Percentiles rank a stretch among this genome's conserved stretches.
These are phyloP conservation scores for Hypotaenidia okinawae DNA, from an alignment of 2,797 vertebrate genomes.

Conservation along the genomic window DNA sequence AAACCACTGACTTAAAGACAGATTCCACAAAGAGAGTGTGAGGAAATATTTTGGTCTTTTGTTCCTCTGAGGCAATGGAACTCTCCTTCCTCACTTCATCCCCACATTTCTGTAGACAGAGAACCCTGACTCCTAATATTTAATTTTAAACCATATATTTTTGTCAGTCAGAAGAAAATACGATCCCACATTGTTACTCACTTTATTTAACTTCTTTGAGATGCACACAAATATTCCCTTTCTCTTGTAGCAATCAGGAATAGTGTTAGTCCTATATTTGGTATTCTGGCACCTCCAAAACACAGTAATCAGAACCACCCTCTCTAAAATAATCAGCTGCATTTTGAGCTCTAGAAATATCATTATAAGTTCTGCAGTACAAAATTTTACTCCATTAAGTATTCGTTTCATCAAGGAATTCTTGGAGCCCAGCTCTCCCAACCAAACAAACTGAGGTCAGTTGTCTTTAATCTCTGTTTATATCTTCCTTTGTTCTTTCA, in stretches of 20 bases:
- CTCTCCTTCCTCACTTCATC: not conserved
- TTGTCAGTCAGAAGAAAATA: not conserved
- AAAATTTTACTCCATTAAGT: not conserved
- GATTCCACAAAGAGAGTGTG: not conserved
- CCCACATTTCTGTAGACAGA: not conserved
- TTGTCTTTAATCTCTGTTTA: not conserved
- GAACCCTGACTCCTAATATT: not conserved
- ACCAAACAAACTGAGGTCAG: not conserved
- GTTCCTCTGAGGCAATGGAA: not conserved
- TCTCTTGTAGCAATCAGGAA: not conserved
- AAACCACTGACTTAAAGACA: not conserved
- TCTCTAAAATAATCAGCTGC: not conserved
- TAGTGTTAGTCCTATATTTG: not conserved
- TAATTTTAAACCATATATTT: not conserved
- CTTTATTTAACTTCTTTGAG: not conserved
- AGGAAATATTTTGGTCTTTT: not conserved
- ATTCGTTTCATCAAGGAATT: not conserved
- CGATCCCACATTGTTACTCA: fast-evolving
- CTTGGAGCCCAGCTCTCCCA: not conserved
- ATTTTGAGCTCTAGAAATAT: not conserved
- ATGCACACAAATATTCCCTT: not conserved
- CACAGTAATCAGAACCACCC: not conserved
- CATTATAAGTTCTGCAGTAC: not conserved
- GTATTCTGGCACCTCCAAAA: not conserved
- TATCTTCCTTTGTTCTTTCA: not conserved